Evolutionary conservation across 37 sponge, comb jelly and placozoan species (phyloP), one percentile per base, ranked within the genome.

Genomic region (Amphimedon queenslandica): DNA sequence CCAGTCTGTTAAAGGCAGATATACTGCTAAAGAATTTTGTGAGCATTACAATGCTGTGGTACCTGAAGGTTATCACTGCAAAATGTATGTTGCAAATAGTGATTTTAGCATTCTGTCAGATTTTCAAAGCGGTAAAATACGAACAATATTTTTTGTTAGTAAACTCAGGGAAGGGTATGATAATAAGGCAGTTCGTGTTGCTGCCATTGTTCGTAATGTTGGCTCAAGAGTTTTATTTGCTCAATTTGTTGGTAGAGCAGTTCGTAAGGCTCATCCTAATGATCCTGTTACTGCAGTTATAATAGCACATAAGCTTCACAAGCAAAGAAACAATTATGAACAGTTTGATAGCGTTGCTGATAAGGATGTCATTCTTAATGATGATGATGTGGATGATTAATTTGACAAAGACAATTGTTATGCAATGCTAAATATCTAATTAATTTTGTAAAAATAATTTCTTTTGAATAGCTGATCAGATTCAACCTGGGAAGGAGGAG

Each of bases 211-310:
- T 8, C 42, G 76, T 8, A 63, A 75, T 27, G 76, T 75, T 42
- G 53, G 13, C 13, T 75, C 76, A 10, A 61, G 47, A 31, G 76
- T 75, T 23, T 40, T 47, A 16, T 75, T 75, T 39, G 30, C 76
- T 35, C 76, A 75, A 41, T 75, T 75, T 63, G 76, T 75, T 21
- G 76, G 76, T 23, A 28, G 76, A 36, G 76, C 76, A 37, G 76
- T 75, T 5, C 76, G 66, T 8, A 75, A 63, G 66, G 21, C 39
- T 35, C 38, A 61, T 10, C 16, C 51, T 24, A 4, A 38, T 30
- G 76, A 75, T 63, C 29, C 32, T 31, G 66, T 75, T 21, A 63
- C 33, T 37, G 76, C 76, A 6, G n/a, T 25, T 18, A 38, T 64
- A 33, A 38, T 75, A 20, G 8, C 64, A 47, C 53, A 47, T 47